phyloP scores from a whole-genome alignment of 64 coral and sea anemone genomes.

The Acropora yongei region DNA sequence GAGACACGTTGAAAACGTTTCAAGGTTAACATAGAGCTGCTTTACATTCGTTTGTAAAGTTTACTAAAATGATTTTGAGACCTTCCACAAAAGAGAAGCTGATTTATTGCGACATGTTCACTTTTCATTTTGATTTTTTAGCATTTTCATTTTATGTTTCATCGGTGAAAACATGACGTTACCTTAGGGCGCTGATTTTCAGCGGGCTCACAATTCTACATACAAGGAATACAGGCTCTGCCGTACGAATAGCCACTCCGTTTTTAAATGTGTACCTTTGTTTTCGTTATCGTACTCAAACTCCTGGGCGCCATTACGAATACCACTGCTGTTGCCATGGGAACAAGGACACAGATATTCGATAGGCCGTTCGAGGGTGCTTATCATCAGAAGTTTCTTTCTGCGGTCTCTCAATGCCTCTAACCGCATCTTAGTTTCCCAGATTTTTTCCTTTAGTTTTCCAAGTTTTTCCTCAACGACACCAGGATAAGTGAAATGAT shows the following conservation, averaged over 20 bases:
- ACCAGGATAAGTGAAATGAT: neutral
- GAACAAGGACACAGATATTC: constrained; percentile 59
- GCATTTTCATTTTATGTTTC: no score
- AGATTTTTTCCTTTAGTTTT: constrained; percentile 79
- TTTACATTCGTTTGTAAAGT: no score
- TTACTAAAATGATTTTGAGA: no score
- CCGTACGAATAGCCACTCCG: neutral
- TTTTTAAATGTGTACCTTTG: neutral
- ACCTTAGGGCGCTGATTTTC: no score
- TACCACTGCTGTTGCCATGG: constrained; percentile 10
- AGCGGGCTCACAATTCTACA: no score
- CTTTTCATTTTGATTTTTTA: no score
- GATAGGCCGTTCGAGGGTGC: constrained; percentile 9
- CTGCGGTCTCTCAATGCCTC: constrained; percentile 69
- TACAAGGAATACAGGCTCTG: no score
- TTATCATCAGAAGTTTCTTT: constrained; percentile 76
- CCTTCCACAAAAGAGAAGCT: no score
- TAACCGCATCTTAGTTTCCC: constrained; percentile 57
- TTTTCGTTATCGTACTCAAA: neutral
- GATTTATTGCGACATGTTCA: no score
- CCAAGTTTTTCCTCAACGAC: constrained; percentile 60
- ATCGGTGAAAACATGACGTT: no score
- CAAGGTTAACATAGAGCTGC: no score
- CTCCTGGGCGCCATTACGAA: neutral
- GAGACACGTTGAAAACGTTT: no score